Base-by-base conservation (phyloP, 2,888 invertebrate species). In the Mechanitis messenoides region DNA sequence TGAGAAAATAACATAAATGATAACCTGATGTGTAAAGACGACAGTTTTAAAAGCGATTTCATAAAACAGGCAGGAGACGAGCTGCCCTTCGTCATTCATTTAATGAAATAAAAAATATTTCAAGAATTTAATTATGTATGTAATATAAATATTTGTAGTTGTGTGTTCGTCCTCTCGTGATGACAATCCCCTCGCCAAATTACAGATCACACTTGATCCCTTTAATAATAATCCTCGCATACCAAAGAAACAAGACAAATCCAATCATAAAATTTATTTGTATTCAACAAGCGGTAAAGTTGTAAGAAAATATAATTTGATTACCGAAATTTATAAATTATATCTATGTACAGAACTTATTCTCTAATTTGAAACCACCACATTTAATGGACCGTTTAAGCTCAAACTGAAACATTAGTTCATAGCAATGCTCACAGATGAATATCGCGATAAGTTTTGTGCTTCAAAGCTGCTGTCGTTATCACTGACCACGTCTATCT, bases 401-500 rank as follows among this genome's bases (percentile, higher is more conserved):
- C 45, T 45, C n/a, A 54, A 54, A 56, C 47, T 33, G 33, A 31
- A 55, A 46, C 35, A 2, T 20, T 20, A 58, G 33, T 45, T 58
- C 46, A 53, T 6, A 35, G 33, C 11, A 46, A 46, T 57, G 53
- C 20, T 20, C 20, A 20, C 20, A 20, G 20, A 20, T 20, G 81
- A 80, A 62, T 82, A 86, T 47, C 77, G 78, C 2, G 85, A 79
- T 2, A 83, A 75, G 60, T 85, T 86, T 63, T 84, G 85, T 2
- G 71, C 75, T 68, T 85, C 83, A 53, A 75, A 84, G 75, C 78
- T 83, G 2, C 66, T 72, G 38, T 87, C 87, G 53, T 80, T 80
- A 58, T 89, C 87, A 80, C 87, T 88, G 35, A 89, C 89, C 2
- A 90, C 90, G 58, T 90, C 90, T 20, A 90, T 89, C 56, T 87